Percentiles rank a stretch among this genome's conserved stretches.
phyloP scores from a whole-genome alignment of 2,113 vertebrate species.

The Brachionichthys hirsutus region DNA sequence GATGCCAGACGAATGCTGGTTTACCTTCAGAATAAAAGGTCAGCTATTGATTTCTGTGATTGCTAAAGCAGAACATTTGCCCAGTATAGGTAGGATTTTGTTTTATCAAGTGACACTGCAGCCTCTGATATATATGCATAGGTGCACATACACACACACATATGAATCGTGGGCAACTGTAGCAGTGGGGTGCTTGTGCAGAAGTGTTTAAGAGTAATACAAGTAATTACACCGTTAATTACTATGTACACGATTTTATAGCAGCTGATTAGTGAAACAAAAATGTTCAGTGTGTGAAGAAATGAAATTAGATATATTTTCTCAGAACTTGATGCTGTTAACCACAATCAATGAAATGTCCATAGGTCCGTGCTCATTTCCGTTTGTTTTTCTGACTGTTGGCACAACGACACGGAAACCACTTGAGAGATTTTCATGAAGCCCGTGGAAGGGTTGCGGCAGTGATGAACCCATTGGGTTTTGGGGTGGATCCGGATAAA shows the following conservation, averaged over 20 bases:
- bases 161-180: constrained; percentile 5
- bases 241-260: constrained; percentile 28
- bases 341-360: no score
- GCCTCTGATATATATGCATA: neutral
- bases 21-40: constrained; percentile 78
- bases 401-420: no score
- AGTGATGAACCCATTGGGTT: no score
- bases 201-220: constrained; percentile 45
- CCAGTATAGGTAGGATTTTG: constrained; percentile 20
- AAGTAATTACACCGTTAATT: constrained; percentile 51
- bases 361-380: no score
- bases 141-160: neutral
- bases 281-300: constrained; percentile 17
- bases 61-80: constrained; percentile 24
- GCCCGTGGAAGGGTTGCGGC: no score
- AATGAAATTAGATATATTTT: no score
- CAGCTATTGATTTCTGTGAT: constrained; percentile 33
- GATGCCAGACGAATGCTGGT: constrained; percentile 77
- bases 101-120: constrained; percentile 11
- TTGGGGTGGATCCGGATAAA: no score
- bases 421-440: no score
- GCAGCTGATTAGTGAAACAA: constrained; percentile 15
- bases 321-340: no score
- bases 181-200: constrained; percentile 2
- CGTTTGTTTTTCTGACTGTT: no score